Evolutionary conservation across 1,140 invertebrate genomes (phyloP), one percentile per base, ranked within the genome.

Genomic region (Drosophila equinoxialis): DNA sequence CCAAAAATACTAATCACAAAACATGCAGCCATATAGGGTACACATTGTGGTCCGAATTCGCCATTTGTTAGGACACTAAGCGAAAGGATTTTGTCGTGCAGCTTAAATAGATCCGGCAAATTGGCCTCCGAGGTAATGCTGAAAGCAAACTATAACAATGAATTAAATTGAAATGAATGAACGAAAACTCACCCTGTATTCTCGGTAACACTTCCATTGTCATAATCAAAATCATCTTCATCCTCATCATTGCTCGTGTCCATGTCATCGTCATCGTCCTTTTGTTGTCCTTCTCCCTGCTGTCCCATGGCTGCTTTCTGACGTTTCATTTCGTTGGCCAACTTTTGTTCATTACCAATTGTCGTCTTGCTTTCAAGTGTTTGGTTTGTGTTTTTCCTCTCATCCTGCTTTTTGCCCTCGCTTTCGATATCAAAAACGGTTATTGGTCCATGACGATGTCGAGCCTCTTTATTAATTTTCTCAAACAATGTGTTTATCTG

Each of bases 1-100:
- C 86, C 91, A 66, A 92, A 92, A 58, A 92, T 84, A 55, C 77
- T 83, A 33, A 91, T 76, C 35, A 92, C 82, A 66, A 92, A 92
- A 58, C 90, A 90, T 30, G 81, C 90, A 2, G 91, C 90, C 81
- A 92, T 91, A 68, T 91, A 92, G 59, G 81, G 81, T 8, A 92
- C 91, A 39, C 82, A 89, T 63, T 92, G 86, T 14, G 90, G 77
- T 0, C 91, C 91, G 33, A 91, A 92, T 55, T 90, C 84, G 0
- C 82, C 66, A 67, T 92, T 92, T 4, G 90, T 92, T 1, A 92
- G 59, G 7, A 92, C 91, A 30, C 91, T 91, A 0, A 92, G 67
- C 2, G 85, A 76, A 1, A 91, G 80, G 51, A 92, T 91, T 75
- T 91, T 91, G 35, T 92, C 86, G 26, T 92, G 91, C 6, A 92